Percentiles rank a stretch among this genome's conserved stretches.
phyloP scores from a whole-genome alignment of 2,888 invertebrate genomes.

The Branchellion lobata region DNA sequence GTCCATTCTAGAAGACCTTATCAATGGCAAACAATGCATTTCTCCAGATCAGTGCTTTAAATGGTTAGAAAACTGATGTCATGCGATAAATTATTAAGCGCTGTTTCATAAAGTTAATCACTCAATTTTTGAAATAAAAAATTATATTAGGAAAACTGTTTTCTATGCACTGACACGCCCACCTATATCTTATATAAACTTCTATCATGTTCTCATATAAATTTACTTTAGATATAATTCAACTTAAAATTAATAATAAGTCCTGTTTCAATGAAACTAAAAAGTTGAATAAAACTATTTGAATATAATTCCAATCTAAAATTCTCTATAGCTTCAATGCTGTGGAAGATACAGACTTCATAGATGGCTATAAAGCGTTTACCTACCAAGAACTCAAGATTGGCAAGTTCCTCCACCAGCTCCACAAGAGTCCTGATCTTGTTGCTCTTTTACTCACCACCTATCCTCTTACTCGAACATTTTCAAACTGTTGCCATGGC shows the following conservation, averaged over 20 bases:
- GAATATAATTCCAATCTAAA: too few species aligned
- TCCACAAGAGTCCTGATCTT: constrained; percentile 72
- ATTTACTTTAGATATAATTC: too few species aligned
- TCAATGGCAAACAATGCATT: background rate
- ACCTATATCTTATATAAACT: too few species aligned
- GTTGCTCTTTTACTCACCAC: constrained; percentile 69
- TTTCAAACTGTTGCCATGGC: constrained; percentile 55
- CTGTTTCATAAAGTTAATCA: too few species aligned
- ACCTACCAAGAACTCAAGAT: constrained; percentile 76
- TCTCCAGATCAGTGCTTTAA: background rate
- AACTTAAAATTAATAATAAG: too few species aligned
- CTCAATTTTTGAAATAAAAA: too few species aligned
- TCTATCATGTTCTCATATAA: too few species aligned
- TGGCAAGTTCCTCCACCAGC: constrained; percentile 71
- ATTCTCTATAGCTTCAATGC: constrained; percentile 64
- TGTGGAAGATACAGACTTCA: constrained; percentile 66
- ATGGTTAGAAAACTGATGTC: background rate
- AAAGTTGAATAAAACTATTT: too few species aligned
- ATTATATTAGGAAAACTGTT: too few species aligned
- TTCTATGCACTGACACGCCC: background rate
- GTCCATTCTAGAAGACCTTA: background rate
- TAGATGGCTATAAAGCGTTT: constrained; percentile 68
- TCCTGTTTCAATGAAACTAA: too few species aligned
- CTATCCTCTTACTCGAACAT: constrained; percentile 69
- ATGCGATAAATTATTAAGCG: too few species aligned